Conservation (phyloP, 2,113 vertebrate species). For the Scomber japonicus region DNA sequence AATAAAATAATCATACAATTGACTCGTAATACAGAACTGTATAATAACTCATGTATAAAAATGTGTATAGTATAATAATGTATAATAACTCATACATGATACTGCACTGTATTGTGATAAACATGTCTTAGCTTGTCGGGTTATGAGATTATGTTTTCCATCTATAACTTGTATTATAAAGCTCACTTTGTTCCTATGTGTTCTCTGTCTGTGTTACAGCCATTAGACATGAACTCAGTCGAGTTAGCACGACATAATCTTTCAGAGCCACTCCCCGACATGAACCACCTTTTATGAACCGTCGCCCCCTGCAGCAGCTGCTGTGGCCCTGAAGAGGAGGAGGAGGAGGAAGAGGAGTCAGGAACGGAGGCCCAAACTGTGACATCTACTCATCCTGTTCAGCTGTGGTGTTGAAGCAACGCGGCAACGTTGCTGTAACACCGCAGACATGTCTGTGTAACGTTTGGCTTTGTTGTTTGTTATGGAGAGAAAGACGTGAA, state of each 20-base stretch:
- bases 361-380: constrained; percentile 76
- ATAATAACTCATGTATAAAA: too few relatives aligned
- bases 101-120: too few relatives aligned
- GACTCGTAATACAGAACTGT: too few relatives aligned
- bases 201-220: constrained; percentile 80
- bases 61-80: too few relatives aligned
- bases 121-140: too few relatives aligned
- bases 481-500: constrained; percentile 51
- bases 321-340: constrained; percentile 71
- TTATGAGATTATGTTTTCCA: too few relatives aligned
- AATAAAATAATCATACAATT: too few relatives aligned
- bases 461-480: constrained; percentile 69
- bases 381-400: constrained; percentile 71
- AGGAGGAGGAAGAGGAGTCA: constrained; percentile 53
- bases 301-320: constrained; percentile 71
- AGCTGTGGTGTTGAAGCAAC: constrained; percentile 75
- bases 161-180: neutral
- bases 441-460: constrained; percentile 70
- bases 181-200: constrained; percentile 15
- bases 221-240: constrained; percentile 98
- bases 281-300: constrained; percentile 65
- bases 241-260: constrained; percentile 96
- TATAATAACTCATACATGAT: too few relatives aligned
- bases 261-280: constrained; percentile 42
- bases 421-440: constrained; percentile 57